Evolutionary conservation across 1,140 invertebrate species (phyloP).

Genomic region (Apis dorsata): DNA sequence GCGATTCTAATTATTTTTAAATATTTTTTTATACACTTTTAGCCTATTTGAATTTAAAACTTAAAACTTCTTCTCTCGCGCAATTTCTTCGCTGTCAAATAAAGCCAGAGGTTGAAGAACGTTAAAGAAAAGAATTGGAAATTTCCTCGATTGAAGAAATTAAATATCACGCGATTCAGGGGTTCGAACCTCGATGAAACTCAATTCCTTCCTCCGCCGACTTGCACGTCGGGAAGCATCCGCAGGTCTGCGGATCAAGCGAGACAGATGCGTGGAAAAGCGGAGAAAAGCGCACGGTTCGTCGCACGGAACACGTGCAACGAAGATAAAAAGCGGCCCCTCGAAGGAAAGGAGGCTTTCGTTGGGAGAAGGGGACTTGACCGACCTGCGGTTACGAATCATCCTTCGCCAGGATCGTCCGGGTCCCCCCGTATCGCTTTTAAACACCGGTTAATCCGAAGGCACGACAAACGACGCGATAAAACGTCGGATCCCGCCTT

Average conservation of each 20-base stretch:
- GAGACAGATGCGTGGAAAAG: neutral
- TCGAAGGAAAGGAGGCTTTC: neutral
- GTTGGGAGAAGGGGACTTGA: constrained; percentile 2
- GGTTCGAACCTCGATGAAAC: neutral
- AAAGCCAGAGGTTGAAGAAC: no score
- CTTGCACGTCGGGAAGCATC: neutral
- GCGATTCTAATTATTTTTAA: no score
- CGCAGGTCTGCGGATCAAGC: neutral
- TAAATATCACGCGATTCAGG: no score
- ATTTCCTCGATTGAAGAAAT: no score
- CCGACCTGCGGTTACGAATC: constrained; percentile 51
- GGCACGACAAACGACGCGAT: constrained; percentile 67
- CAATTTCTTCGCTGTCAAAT: no score
- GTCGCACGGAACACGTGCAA: constrained; percentile 28
- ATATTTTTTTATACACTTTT: no score
- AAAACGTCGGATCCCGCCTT: constrained; percentile 51
- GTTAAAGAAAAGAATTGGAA: no score
- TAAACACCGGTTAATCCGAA: constrained; percentile 74
- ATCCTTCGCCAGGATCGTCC: constrained; percentile 23
- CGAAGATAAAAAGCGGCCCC: constrained; percentile 49
- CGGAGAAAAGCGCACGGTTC: neutral
- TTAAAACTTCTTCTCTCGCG: no score
- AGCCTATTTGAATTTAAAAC: no score
- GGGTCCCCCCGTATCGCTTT: constrained; percentile 61
- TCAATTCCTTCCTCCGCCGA: neutral